phyloP scores from a whole-genome alignment of 2,113 vertebrate species.

The Platichthys flesus region DNA sequence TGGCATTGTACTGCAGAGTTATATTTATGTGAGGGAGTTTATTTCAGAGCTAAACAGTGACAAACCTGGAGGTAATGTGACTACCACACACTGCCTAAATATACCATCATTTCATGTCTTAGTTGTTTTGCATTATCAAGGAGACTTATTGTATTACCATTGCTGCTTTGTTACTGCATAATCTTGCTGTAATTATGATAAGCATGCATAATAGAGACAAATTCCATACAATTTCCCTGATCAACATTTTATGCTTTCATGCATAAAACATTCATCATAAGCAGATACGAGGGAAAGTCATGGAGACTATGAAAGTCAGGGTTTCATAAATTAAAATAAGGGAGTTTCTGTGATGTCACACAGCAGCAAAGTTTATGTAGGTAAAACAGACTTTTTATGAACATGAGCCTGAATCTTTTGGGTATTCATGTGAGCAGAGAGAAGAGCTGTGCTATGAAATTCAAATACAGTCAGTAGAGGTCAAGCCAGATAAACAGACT shows the following conservation, averaged over 20 bases:
- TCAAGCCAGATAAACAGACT: conserved; percentile 58
- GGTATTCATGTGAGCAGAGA: conserved; percentile 8
- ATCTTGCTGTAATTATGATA: conserved; percentile 77
- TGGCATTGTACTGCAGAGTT: conserved; percentile 25
- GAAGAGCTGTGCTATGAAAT: conserved; percentile 12
- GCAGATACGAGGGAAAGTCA: conserved; percentile 56
- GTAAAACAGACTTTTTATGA: conserved; percentile 13
- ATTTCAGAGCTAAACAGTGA: conserved; percentile 33
- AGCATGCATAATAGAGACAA: conserved; percentile 78
- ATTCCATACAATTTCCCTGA: conserved; percentile 70
- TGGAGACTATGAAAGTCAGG: conserved; percentile 58
- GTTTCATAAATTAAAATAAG: conserved; percentile 57
- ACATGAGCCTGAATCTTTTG: not conserved
- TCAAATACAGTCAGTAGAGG: conserved; percentile 57
- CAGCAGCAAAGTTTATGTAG: conserved; percentile 35
- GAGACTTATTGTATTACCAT: conserved; percentile 66
- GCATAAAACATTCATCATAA: conserved; percentile 73
- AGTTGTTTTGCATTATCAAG: conserved; percentile 55
- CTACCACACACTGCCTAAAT: conserved; percentile 32
- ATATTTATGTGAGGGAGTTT: conserved; percentile 23
- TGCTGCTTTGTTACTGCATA: conserved; percentile 73
- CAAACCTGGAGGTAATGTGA: conserved; percentile 33
- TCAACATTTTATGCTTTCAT: conserved; percentile 71
- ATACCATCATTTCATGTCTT: conserved; percentile 41
- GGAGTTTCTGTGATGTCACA: conserved; percentile 29